phyloP scores from a whole-genome alignment of 2,797 vertebrate genomes.

The Gadopsis bispinosus region DNA sequence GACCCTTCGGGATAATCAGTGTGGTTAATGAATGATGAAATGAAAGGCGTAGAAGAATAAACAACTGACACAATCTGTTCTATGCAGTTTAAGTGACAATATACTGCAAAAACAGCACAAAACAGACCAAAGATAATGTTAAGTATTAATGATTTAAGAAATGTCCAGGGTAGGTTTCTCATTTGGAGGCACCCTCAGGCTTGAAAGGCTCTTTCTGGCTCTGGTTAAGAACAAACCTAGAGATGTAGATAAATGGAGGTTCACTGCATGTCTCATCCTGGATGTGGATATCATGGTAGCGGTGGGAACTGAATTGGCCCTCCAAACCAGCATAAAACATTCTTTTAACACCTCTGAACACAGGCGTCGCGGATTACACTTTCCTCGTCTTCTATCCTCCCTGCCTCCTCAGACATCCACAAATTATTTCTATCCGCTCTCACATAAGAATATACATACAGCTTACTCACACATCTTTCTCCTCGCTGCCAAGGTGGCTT shows the following conservation, averaged over 20 bases:
- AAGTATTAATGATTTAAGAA: background rate
- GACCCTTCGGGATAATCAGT: no score
- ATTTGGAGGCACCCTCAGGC: constrained; percentile 14
- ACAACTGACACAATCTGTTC: background rate
- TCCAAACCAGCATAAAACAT: constrained; percentile 9
- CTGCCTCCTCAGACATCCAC: constrained; percentile 20
- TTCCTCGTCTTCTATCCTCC: background rate
- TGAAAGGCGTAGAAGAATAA: background rate
- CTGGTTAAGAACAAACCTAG: constrained; percentile 18
- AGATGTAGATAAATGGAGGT: constrained; percentile 22
- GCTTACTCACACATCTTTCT: constrained; percentile 11
- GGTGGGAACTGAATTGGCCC: constrained; percentile 19
- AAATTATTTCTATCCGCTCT: constrained; percentile 23
- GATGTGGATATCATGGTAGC: background rate
- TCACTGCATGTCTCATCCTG: constrained; percentile 8
- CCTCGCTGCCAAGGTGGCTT: constrained; percentile 8
- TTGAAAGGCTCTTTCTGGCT: constrained; percentile 2
- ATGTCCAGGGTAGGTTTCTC: background rate
- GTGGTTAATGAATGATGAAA: no score
- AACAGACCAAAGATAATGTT: background rate
- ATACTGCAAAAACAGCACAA: background rate
- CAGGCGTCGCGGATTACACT: constrained; percentile 8
- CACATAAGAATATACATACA: constrained; percentile 17
- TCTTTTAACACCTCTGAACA: constrained; percentile 43
- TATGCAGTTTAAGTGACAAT: background rate